phyloP scores from a whole-genome alignment of 2,797 vertebrate species.

The Onychomys leucogaster region DNA sequence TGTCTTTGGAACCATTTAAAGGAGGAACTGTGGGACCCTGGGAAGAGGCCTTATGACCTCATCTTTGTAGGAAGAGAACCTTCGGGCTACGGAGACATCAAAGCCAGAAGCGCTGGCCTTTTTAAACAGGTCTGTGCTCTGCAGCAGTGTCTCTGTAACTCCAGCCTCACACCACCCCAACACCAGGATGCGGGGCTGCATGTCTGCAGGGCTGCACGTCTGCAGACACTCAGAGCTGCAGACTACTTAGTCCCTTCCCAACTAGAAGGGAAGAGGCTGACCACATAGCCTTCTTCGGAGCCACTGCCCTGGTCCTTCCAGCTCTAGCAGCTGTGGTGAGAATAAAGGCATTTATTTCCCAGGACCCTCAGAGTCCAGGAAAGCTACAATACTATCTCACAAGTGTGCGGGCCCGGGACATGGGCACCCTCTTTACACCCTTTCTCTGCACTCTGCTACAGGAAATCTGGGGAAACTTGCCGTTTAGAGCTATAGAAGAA shows the following conservation, averaged over 20 bases:
- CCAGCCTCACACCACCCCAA: not conserved
- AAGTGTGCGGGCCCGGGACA: fast-evolving
- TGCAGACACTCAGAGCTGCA: not conserved
- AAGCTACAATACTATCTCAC: fast-evolving
- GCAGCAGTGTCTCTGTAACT: not conserved
- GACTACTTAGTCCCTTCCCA: not conserved
- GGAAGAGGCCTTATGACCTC: not conserved
- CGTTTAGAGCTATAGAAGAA: not conserved
- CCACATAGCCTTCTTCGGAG: not conserved
- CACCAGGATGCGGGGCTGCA: not conserved
- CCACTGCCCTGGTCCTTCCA: not conserved
- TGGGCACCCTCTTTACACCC: no score
- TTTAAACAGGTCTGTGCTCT: not conserved
- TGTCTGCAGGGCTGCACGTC: not conserved
- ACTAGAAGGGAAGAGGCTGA: no score
- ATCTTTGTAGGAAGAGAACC: not conserved
- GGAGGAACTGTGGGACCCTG: not conserved
- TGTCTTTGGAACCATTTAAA: conserved; percentile 1
- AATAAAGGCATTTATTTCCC: not conserved
- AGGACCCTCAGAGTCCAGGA: not conserved
- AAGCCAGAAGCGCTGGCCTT: not conserved
- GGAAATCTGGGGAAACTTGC: not conserved
- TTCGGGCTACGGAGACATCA: not conserved
- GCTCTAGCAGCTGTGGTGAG: not conserved
- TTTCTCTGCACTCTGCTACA: fast-evolving